phyloP scores from a whole-genome alignment of 2,888 invertebrate genomes.

The Smittia sp. region DNA sequence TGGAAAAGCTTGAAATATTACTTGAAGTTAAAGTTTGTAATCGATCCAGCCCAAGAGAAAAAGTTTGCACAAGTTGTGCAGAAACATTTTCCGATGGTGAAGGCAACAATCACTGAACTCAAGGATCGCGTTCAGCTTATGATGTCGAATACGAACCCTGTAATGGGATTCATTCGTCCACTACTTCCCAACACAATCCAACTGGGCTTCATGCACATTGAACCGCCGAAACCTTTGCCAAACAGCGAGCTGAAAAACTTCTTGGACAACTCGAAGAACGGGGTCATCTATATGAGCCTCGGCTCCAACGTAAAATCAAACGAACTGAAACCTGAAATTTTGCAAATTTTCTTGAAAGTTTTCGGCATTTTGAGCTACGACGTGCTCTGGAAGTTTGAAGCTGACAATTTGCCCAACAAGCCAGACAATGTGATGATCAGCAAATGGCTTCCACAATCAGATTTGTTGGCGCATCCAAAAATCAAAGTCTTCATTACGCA shows the following conservation, averaged over 20 bases:
- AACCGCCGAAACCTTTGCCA: background rate
- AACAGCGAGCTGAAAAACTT: slow-evolving; percentile 11
- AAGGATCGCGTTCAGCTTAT: background rate
- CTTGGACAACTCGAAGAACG: slow-evolving; percentile 34
- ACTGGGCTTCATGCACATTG: slow-evolving; percentile 31
- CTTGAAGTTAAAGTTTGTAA: background rate
- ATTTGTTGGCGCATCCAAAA: slow-evolving; percentile 34
- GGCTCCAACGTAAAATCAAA: slow-evolving; percentile 45
- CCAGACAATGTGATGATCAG: slow-evolving; percentile 49
- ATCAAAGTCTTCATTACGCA: slow-evolving; percentile 31
- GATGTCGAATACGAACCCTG: slow-evolving; percentile 15
- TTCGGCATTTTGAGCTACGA: slow-evolving; percentile 50
- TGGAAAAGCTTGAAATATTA: slow-evolving; percentile 4
- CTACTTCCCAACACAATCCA: slow-evolving; percentile 19
- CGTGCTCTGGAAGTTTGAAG: slow-evolving; percentile 51
- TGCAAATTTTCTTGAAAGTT: slow-evolving; percentile 48
- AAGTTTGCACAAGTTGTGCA: background rate
- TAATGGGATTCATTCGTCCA: background rate
- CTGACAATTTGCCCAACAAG: slow-evolving; percentile 47
- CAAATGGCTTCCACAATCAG: slow-evolving; percentile 40
- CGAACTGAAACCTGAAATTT: slow-evolving; percentile 49
- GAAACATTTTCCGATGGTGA: background rate
- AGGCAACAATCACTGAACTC: background rate
- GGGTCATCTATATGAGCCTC: slow-evolving; percentile 37
- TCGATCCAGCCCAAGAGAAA: background rate